Evolutionary conservation across 2,888 invertebrate species (phyloP), one percentile per base, ranked within the genome.

Genomic region (Synergus itoensis): DNA sequence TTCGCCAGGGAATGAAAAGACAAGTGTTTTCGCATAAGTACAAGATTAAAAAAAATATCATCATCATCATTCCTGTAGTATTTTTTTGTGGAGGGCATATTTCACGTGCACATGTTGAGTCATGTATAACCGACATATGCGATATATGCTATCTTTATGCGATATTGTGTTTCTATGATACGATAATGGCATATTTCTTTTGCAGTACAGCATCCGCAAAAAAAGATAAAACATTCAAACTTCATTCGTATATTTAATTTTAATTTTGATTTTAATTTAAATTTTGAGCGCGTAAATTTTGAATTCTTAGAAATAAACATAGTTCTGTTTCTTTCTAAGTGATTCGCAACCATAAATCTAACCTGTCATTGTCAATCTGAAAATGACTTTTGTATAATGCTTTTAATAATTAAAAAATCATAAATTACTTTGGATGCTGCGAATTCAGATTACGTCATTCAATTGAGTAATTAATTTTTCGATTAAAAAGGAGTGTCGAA

Each of bases 111-210:
- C 36, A n/a, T 53, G 69, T 48, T 73, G 69, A 73, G 48, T 73
- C n/a, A 73, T 11, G 16, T 73, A 73, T 73, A 48, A 16, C 53
- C 21, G 48, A 28, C 28, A 60, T 45, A 67, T 21, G 9, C 53
- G 69, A 73, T 53, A 45, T 69, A 48, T 53, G 48, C 9, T 73
- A 73, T 53, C 69, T 73, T 36, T 9, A 53, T 53, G 48, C 9
- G 69, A 73, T 69, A 69, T 53, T 69, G 48, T 69, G 9, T 69
- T 53, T 69, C 69, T 69, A 69, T 16, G 48, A 69, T 69, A 48
- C 48, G 28, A 48, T 36, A 53, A 53, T 36, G 48, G 48, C 69
- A 69, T 69, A 69, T 69, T 69, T 69, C n/a, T 69, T 28, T 48
- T 69, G 28, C 36, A 69, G 11, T n/a, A 21, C 21, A 67, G 14